These are phyloP conservation scores for Dicyrtomina minuta DNA, from an alignment of 2,888 invertebrate species.

Conservation along the genomic window DNA sequence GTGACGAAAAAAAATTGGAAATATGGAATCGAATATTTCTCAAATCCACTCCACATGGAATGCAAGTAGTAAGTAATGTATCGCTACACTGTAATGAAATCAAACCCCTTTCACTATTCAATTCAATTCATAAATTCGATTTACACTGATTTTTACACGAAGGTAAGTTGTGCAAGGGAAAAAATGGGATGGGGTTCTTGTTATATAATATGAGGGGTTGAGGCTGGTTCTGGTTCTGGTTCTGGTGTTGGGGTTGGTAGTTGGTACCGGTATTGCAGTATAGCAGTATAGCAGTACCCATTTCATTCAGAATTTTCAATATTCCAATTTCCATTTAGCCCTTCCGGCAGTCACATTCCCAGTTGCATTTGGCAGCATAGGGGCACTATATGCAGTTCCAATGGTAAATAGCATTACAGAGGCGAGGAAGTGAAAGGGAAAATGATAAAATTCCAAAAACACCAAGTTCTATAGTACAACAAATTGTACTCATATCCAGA, in stretches of 20 bases:
- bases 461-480: neutral
- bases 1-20: neutral
- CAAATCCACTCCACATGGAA: constrained; percentile 19
- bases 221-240: too few relatives aligned
- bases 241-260: too few relatives aligned
- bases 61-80: constrained; percentile 9
- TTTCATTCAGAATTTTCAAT: constrained; percentile 16
- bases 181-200: too few relatives aligned
- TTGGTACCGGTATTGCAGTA: neutral
- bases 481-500: neutral
- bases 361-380: too few relatives aligned
- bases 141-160: constrained; percentile 25
- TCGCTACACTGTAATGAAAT: constrained; percentile 33
- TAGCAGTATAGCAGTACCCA: neutral
- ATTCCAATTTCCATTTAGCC: constrained; percentile 21
- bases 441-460: neutral
- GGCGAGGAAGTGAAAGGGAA: neutral
- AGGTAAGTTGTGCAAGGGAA: neutral
- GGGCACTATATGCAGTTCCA: neutral
- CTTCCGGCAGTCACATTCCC: constrained; percentile 3
- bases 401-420: neutral
- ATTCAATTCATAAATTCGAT: constrained; percentile 37
- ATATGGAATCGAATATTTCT: neutral
- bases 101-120: constrained; percentile 35
- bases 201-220: too few relatives aligned